Evolutionary conservation across 2,888 invertebrate genomes (phyloP), one percentile per base, ranked within the genome.

Genomic region (Eledone cirrhosa): DNA sequence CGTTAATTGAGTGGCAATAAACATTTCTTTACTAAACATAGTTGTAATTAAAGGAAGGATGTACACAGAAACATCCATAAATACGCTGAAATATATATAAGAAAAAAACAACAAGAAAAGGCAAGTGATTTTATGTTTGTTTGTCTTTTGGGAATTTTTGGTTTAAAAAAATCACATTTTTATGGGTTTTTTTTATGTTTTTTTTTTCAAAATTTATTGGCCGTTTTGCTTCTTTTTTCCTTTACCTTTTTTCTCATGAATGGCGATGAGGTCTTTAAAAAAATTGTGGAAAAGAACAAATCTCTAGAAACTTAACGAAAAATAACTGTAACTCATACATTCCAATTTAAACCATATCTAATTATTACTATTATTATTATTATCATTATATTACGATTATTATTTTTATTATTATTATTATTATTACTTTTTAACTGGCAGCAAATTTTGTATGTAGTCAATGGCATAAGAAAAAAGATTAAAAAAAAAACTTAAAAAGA

Each of bases 361-460:
- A 41, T 41, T 41, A 8, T 41, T 11, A 41, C 11, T 41, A 41
- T 41, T 41, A 41, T 41, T 41, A 41, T 41, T 41, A 41, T 2
- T 41, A 41, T 41, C 11, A 41, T 41, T 41, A 41, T 41, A 41
- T 41, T 0, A 41, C 11, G 5, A 41, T 41, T 41, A 41, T 41
- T 41, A 41, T 41, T 41, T 8, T 72, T 72, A 72, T 41, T 72
- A 72, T 72, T 22, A 41, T 41, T 41, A 41, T 72, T 72, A 41
- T 72, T 72, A 72, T 72, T 72, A 72, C 72, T 72, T 72, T 72
- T 72, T 72, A 33, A 72, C 41, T 72, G 72, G 72, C 72, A 72
- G 72, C 72, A 72, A 41, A 72, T 72, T 72, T 72, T 72, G 72
- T 72, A 72, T 72, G 72, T 72, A 72, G 72, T 72, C 31, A 72